phyloP scores from a whole-genome alignment of 2,797 vertebrate genomes.

The Aselliscus stoliczkanus region DNA sequence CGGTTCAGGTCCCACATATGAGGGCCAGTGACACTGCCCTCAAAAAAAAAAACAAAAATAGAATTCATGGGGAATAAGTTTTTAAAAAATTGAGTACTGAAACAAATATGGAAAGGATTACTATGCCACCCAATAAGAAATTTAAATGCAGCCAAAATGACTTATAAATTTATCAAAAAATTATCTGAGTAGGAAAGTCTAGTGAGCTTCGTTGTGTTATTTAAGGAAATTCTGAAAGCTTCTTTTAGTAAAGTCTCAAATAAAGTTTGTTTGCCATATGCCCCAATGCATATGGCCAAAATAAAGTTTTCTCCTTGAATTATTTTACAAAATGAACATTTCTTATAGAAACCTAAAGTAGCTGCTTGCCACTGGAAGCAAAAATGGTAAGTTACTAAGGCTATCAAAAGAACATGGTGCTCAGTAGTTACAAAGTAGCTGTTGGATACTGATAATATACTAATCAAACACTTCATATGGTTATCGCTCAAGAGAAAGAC shows the following conservation, averaged over 20 bases:
- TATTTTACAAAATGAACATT: not conserved
- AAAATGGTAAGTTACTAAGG: not conserved
- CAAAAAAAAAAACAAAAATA: too few species aligned
- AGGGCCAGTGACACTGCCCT: too few species aligned
- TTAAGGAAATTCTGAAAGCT: conserved; percentile 25
- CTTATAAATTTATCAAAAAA: not conserved
- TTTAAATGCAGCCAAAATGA: not conserved
- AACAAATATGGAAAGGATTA: not conserved
- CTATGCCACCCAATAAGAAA: not conserved
- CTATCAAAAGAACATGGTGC: not conserved
- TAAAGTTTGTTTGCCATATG: not conserved
- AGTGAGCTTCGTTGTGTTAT: not conserved
- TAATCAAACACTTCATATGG: not conserved
- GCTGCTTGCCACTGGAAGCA: not conserved
- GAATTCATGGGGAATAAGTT: not conserved
- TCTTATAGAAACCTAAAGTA: not conserved
- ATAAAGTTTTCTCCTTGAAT: not conserved
- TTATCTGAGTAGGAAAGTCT: not conserved
- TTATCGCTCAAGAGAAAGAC: not conserved
- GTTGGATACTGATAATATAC: not conserved
- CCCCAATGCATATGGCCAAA: not conserved
- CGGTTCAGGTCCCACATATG: too few species aligned
- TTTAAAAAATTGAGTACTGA: not conserved
- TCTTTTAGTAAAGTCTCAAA: not conserved
- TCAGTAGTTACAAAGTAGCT: not conserved